Conservation (phyloP, 2,888 invertebrate genomes). For the Sarcophaga rosellei region DNA sequence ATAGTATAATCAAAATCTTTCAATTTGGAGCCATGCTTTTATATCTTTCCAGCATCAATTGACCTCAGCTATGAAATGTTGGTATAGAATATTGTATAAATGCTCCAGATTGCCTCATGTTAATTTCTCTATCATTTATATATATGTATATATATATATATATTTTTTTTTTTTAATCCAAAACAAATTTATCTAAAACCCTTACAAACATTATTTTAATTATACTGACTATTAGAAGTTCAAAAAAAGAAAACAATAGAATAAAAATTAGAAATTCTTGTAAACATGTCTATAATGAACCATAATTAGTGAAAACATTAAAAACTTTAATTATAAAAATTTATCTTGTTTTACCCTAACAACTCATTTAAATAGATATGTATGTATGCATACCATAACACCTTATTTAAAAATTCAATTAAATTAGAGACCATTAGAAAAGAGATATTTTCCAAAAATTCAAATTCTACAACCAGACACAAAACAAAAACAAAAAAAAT, state of each 20-base stretch:
- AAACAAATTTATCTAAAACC: not conserved
- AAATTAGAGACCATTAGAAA: slow-evolving; percentile 26
- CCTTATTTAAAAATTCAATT: slow-evolving; percentile 59
- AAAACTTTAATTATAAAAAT: slow-evolving; percentile 31
- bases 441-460: not conserved
- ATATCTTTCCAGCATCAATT: too few species aligned
- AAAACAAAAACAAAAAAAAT: slow-evolving; percentile 20
- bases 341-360: not conserved
- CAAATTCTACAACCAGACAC: slow-evolving; percentile 25
- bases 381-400: slow-evolving; percentile 31
- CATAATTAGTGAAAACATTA: slow-evolving; percentile 52
- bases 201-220: slow-evolving; percentile 21
- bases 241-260: not conserved
- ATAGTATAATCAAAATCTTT: too few species aligned
- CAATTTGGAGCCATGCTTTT: too few species aligned
- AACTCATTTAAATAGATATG: not conserved
- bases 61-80: too few species aligned
- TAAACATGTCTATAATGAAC: slow-evolving; percentile 20
- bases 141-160: too few species aligned
- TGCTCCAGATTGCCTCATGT: too few species aligned
- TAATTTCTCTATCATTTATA: too few species aligned
- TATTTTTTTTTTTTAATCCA: too few species aligned
- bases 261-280: not conserved
- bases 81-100: too few species aligned
- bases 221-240: slow-evolving; percentile 21